Percentiles rank a stretch among this genome's conserved stretches.
Conservation (phyloP, 2,797 vertebrate genomes). For the Lacerta bilineata region DNA sequence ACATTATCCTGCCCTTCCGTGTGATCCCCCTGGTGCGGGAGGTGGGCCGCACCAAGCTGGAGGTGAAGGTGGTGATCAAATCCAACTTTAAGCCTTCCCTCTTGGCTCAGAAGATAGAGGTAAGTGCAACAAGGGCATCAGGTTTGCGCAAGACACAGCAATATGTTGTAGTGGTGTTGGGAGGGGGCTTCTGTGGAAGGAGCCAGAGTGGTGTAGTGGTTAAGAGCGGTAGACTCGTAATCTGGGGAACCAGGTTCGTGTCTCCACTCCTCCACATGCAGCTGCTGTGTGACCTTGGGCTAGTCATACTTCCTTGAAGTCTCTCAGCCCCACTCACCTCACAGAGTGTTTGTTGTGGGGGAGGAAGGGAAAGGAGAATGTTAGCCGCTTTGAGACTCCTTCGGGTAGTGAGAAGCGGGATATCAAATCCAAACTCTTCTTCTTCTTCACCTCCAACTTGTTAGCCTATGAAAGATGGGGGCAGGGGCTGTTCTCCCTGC, state of each 20-base stretch:
- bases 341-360: too few relatives aligned
- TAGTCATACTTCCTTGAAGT: too few relatives aligned
- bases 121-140: constrained; percentile 65
- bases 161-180: not conserved
- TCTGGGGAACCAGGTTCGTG: too few relatives aligned
- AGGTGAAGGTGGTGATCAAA: constrained; percentile 99
- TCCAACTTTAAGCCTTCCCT: constrained; percentile 99
- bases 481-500: not conserved
- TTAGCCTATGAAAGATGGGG: not conserved
- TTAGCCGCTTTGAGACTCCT: too few relatives aligned
- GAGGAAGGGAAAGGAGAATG: too few relatives aligned
- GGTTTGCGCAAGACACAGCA: not conserved
- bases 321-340: too few relatives aligned
- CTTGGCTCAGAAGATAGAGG: constrained; percentile 99
- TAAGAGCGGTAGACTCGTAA: too few relatives aligned
- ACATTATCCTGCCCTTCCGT: constrained; percentile 98
- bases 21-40: constrained; percentile 97
- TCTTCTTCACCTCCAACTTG: not conserved
- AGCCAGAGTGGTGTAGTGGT: too few relatives aligned
- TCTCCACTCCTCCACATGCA: too few relatives aligned
- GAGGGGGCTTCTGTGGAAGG: not conserved
- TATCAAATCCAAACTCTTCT: too few relatives aligned
- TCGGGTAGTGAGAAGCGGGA: too few relatives aligned
- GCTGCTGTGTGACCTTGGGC: too few relatives aligned
- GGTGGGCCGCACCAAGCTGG: constrained; percentile 97